phyloP scores from a whole-genome alignment of 2,888 invertebrate genomes.

The Podotricha telesiphe region DNA sequence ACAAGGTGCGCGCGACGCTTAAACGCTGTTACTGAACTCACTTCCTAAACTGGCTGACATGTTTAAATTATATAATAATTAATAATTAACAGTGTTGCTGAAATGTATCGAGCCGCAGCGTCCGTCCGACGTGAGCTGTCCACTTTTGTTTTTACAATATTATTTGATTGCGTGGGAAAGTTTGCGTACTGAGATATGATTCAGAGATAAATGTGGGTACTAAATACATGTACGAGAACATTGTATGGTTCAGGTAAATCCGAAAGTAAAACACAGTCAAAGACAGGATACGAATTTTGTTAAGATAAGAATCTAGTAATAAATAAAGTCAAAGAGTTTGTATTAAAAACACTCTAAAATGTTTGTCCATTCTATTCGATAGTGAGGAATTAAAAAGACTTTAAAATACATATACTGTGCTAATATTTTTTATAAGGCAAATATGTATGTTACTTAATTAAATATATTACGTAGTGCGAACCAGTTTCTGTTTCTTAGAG shows the following conservation, averaged over 20 bases:
- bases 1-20: not conserved
- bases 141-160: constrained; percentile 29
- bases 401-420: not conserved
- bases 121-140: constrained; percentile 4
- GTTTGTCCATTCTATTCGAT: not conserved
- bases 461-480: not conserved
- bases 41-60: not conserved
- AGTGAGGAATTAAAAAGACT: not conserved
- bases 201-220: constrained; percentile 10
- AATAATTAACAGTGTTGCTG: constrained; percentile 14
- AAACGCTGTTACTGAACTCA: not conserved
- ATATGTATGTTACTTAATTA: not conserved
- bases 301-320: too few relatives aligned
- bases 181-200: constrained; percentile 7
- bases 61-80: constrained; percentile 16
- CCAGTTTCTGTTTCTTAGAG: constrained; percentile 4
- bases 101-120: constrained; percentile 12
- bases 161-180: constrained; percentile 33
- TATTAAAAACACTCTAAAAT: too few relatives aligned
- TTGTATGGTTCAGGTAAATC: constrained; percentile 6
- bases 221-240: not conserved
- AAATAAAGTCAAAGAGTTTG: too few relatives aligned
- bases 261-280: not conserved
- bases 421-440: not conserved
- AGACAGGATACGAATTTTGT: not conserved